A percentile compares a stretch with the other conserved stretches of the same genome.
Evolutionary conservation across 1,140 invertebrate genomes (phyloP).

Genomic region (Drosophila melanica): DNA sequence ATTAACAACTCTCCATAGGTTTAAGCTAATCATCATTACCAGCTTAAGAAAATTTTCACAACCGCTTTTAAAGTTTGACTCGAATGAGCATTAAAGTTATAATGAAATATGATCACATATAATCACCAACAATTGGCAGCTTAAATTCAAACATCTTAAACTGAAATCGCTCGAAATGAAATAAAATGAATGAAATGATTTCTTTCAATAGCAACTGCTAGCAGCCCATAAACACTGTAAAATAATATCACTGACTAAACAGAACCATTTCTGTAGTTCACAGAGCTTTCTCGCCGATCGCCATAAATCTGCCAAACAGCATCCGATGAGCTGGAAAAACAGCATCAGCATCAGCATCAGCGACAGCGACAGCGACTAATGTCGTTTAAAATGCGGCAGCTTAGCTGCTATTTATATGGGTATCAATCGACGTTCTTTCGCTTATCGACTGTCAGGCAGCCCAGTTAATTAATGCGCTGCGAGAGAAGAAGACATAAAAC

Average conservation of each 20-base stretch:
- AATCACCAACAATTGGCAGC: neutral
- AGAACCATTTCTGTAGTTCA: conserved; percentile 33
- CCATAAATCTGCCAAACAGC: conserved; percentile 62
- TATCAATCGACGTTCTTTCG: conserved; percentile 61
- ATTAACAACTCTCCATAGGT: too few species aligned
- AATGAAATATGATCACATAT: neutral
- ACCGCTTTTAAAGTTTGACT: neutral
- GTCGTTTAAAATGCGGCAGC: conserved; percentile 64
- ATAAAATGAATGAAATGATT: conserved; percentile 3
- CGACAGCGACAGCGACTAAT: conserved; percentile 46
- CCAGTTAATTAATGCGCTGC: conserved; percentile 62
- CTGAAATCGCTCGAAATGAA: conserved; percentile 7
- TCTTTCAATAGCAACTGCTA: conserved; percentile 13
- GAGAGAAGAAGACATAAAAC: conserved; percentile 49
- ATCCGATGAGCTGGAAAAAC: conserved; percentile 8
- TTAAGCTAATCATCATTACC: too few species aligned
- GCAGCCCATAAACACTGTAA: conserved; percentile 41
- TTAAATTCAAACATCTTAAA: neutral
- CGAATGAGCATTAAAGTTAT: neutral
- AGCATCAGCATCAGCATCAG: too few species aligned
- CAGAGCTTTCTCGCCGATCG: conserved; percentile 51
- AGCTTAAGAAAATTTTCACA: too few species aligned
- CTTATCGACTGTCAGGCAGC: conserved; percentile 45
- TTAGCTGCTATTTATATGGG: conserved; percentile 74
- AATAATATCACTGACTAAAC: conserved; percentile 44